Percentiles rank a stretch among this genome's conserved stretches.
These are phyloP conservation scores for Tokudaia tokunoshimensis DNA, from an alignment of 2,797 vertebrate species.

Conservation along the genomic window DNA sequence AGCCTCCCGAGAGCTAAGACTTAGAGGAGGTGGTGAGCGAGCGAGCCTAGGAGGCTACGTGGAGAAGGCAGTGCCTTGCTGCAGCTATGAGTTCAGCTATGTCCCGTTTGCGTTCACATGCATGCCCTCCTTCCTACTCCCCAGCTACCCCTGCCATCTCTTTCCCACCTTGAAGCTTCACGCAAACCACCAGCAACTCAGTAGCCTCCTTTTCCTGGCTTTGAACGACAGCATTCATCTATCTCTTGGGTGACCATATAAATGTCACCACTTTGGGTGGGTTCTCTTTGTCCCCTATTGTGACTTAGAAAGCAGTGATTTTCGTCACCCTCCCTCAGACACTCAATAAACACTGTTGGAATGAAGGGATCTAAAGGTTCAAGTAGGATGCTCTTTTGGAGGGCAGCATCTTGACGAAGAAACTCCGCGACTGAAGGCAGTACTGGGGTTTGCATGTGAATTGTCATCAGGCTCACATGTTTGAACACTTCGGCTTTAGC, in stretches of 20 bases:
- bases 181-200: not conserved
- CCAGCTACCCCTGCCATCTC: not conserved
- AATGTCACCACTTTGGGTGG: not conserved
- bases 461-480: not conserved
- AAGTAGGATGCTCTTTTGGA: not conserved
- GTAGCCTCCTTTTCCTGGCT: not conserved
- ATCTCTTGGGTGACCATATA: not conserved
- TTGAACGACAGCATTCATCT: not conserved
- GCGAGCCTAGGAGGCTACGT: not conserved
- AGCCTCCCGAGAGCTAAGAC: not conserved
- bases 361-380: not conserved
- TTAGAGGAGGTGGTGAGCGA: not conserved
- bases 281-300: not conserved
- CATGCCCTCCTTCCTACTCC: not conserved
- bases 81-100: not conserved
- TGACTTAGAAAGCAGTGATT: not conserved
- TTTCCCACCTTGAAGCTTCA: not conserved
- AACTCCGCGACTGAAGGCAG: not conserved
- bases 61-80: conserved; percentile 26
- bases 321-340: not conserved
- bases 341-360: not conserved
- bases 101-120: not conserved
- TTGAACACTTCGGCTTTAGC: not conserved
- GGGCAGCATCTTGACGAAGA: conserved; percentile 8
- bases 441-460: not conserved